Conservation (phyloP, 2,888 invertebrate species). For the Caradrina clavipalpis region DNA sequence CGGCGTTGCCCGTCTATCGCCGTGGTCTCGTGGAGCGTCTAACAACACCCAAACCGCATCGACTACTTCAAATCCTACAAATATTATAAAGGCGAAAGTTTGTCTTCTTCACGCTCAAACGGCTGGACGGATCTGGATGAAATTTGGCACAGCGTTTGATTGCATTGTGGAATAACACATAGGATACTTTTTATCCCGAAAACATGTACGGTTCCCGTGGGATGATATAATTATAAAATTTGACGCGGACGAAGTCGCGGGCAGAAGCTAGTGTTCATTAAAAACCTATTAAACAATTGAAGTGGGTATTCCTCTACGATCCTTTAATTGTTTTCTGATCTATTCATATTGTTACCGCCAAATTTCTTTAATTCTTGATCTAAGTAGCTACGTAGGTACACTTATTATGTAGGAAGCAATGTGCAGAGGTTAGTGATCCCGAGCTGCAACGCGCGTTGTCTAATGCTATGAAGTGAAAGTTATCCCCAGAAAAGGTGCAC, state of each 20-base stretch:
- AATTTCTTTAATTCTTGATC: neutral
- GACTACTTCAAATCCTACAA: neutral
- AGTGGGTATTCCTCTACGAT: neutral
- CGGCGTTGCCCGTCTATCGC: neutral
- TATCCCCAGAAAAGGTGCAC: slow-evolving; percentile 6
- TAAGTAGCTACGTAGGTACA: neutral
- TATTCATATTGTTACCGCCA: neutral
- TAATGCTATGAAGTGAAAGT: slow-evolving; percentile 33
- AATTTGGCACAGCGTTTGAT: no score
- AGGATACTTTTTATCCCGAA: no score
- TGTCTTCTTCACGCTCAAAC: no score
- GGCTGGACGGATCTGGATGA: no score
- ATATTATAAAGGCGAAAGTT: no score
- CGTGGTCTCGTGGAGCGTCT: slow-evolving; percentile 10
- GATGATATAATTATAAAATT: no score
- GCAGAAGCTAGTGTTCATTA: no score
- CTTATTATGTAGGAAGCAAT: slow-evolving; percentile 16
- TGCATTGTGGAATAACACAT: no score
- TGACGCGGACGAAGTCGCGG: no score
- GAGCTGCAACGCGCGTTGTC: neutral
- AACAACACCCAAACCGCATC: slow-evolving; percentile 13
- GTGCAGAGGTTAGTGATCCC: slow-evolving; percentile 40
- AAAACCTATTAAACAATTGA: neutral
- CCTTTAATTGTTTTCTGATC: neutral
- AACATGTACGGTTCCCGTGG: no score